Base-by-base conservation (phyloP, 2,797 vertebrate species). In the Melanotaenia pygmaea region DNA sequence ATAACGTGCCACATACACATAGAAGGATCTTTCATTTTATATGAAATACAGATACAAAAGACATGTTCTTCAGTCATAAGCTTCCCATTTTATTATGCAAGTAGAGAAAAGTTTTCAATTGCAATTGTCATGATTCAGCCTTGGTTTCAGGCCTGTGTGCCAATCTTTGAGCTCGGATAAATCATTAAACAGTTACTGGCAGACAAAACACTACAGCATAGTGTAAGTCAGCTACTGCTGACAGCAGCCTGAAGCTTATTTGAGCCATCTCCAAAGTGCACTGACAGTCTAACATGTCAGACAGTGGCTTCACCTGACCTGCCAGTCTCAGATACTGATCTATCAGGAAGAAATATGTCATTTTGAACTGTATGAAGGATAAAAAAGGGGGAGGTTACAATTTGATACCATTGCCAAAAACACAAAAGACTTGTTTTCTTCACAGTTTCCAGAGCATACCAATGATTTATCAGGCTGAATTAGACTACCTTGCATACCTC, bases 401-500 rank as follows among this genome's bases (percentile, higher is more conserved):
- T 20, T 43, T 18, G 14, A 60, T 0, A 57, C 5, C 20, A 54
- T 9, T 20, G n/a, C 11, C 28, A 72, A 64, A 9, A 54, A 24
- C 28, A 50, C 0, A 59, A 67, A 58, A 54, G 28, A 7, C 12
- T 32, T 24, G 16, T 37, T 54, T 22, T 54, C 38, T 45, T 38
- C 8, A n/a, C 22, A 70, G 24, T 47, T 74, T 75, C 50, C 12
- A 50, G 10, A 61, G 50, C 32, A 37, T 13, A 28, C 18, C 37
- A 66, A 70, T 72, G 77, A 88, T 82, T 86, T 86, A 70, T 81
- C 71, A 8, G 61, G 35, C 13, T 6, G 18, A 60, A 78, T 76
- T 45, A 62, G 54, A 59, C 65, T 58, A 59, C 47, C 70, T 80
- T 59, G 63, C 84, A 91, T 88, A 75, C 87, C 80, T 84, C 65